Conservation (phyloP, 2,113 vertebrate genomes). For the Mobula birostris region DNA sequence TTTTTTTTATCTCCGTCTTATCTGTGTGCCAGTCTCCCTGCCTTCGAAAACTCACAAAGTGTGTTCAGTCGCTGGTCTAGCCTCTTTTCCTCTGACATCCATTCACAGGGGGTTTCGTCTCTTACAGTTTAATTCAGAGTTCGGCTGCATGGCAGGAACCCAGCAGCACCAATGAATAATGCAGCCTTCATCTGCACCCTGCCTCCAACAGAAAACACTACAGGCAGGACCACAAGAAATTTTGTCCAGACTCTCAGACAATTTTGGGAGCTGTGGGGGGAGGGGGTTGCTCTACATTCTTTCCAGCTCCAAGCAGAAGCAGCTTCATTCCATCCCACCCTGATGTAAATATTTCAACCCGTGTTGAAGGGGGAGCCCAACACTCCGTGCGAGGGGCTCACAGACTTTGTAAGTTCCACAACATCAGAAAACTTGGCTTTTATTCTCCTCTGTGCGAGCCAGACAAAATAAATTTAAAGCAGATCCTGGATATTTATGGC, state of each 20-base stretch:
- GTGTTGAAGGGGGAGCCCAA: conserved; percentile 1
- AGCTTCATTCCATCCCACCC: background rate
- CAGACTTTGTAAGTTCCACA: conserved; percentile 36
- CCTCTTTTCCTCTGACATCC: conserved; percentile 43
- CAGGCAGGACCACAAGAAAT: conserved; percentile 31
- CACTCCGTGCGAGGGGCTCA: conserved; percentile 4
- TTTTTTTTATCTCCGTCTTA: conserved; percentile 37
- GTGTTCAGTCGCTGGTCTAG: background rate
- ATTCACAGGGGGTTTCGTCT: conserved; percentile 67
- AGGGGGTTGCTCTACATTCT: conserved; percentile 33
- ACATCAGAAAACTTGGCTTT: conserved; percentile 38
- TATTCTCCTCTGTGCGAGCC: conserved; percentile 23
- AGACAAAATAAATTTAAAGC: conserved; percentile 36
- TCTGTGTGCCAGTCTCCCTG: conserved; percentile 35
- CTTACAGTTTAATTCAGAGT: conserved; percentile 62
- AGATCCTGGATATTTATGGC: conserved; percentile 35
- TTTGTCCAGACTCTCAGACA: conserved; percentile 20
- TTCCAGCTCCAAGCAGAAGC: background rate
- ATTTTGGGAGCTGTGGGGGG: conserved; percentile 4
- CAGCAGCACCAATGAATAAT: conserved; percentile 61
- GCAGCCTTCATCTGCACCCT: conserved; percentile 59
- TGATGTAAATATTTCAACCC: background rate
- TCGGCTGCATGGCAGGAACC: conserved; percentile 63
- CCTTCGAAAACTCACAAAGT: conserved; percentile 28
- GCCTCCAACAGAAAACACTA: conserved; percentile 50